Evolutionary conservation across 2,888 invertebrate species (phyloP).

Genomic region (Drosophila nr. perissopoda): DNA sequence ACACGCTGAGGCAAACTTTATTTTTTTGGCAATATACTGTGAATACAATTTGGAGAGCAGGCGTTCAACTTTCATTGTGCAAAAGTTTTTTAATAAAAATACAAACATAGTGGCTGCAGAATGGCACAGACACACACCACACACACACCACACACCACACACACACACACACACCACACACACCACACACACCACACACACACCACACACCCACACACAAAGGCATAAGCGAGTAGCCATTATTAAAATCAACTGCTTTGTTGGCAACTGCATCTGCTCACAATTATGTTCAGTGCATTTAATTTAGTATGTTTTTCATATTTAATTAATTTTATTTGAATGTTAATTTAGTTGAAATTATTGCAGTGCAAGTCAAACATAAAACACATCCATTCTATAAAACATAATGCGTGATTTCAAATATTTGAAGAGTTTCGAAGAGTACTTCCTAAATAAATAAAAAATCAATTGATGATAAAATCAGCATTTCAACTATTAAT

Average conservation of each 20-base stretch:
- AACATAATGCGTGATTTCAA: background rate
- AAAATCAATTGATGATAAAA: background rate
- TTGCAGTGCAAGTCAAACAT: background rate
- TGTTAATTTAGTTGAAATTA: background rate
- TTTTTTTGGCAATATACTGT: conserved; percentile 56
- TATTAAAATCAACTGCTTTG: conserved; percentile 66
- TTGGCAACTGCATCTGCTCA: conserved; percentile 35
- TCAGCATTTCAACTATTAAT: background rate
- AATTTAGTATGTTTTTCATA: conserved; percentile 38
- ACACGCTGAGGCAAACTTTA: conserved; percentile 44
- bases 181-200: conserved; percentile 9
- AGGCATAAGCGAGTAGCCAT: conserved; percentile 21
- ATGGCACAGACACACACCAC: conserved; percentile 19
- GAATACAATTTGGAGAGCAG: conserved; percentile 63
- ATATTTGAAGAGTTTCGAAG: background rate
- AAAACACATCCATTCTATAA: background rate
- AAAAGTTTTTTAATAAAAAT: conserved; percentile 79
- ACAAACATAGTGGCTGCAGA: conserved; percentile 63
- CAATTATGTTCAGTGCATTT: conserved; percentile 48
- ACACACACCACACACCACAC: conserved; percentile 10
- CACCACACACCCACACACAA: conserved; percentile 12
- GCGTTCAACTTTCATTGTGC: conserved; percentile 74
- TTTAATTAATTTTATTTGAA: conserved; percentile 59
- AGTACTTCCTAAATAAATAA: background rate
- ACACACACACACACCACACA: conserved; percentile 12